Percentiles rank a stretch among this genome's conserved stretches.
These are phyloP conservation scores for Brachyistius frenatus DNA, from an alignment of 2,113 vertebrate species.

Conservation along the genomic window DNA sequence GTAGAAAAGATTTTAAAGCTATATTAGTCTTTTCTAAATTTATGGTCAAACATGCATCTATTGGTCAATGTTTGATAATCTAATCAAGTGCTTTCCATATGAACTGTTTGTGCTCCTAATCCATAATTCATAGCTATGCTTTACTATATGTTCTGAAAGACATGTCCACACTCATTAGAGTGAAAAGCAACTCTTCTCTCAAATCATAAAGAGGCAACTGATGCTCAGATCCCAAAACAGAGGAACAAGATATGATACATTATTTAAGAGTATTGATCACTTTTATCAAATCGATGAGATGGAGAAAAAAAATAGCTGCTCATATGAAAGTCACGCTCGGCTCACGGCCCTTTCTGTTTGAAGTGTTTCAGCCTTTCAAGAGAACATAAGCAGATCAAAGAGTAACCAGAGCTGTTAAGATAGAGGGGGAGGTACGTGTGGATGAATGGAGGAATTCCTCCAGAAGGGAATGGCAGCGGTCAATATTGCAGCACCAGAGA, in stretches of 20 bases:
- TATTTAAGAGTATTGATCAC: slow-evolving; percentile 82
- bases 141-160: slow-evolving; percentile 53
- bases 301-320: slow-evolving; percentile 53
- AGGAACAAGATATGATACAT: slow-evolving; percentile 72
- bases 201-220: slow-evolving; percentile 55
- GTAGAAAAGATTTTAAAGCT: slow-evolving; percentile 22
- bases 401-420: slow-evolving; percentile 65
- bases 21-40: not conserved
- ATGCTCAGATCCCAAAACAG: slow-evolving; percentile 67
- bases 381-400: slow-evolving; percentile 83
- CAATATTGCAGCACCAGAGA: slow-evolving; percentile 44
- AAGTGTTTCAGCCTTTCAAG: slow-evolving; percentile 80
- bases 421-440: slow-evolving; percentile 64
- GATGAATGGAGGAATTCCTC: slow-evolving; percentile 72
- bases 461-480: slow-evolving; percentile 58
- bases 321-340: slow-evolving; percentile 70
- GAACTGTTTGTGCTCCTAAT: slow-evolving; percentile 69
- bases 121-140: slow-evolving; percentile 72
- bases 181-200: slow-evolving; percentile 51
- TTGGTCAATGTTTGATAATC: slow-evolving; percentile 71
- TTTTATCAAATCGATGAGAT: slow-evolving; percentile 79
- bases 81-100: slow-evolving; percentile 59
- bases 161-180: slow-evolving; percentile 64
- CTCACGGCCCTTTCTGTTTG: slow-evolving; percentile 73
- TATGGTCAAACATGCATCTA: slow-evolving; percentile 18